Conservation (phyloP, 2,797 vertebrate genomes). For the Varecia variegata region DNA sequence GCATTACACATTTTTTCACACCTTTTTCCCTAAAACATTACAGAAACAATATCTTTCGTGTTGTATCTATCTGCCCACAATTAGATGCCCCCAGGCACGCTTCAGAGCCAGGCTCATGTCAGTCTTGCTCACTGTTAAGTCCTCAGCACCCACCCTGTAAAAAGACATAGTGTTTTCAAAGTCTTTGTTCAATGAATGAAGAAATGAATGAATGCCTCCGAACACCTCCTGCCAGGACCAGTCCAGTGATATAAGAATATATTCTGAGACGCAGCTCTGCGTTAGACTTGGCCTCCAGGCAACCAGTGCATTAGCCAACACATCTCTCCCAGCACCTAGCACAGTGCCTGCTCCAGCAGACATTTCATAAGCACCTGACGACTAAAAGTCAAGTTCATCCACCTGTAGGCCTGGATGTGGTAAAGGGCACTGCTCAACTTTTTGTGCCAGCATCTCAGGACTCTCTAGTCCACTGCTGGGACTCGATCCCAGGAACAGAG, state of each 20-base stretch:
- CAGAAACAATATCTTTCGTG: neutral
- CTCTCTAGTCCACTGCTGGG: neutral
- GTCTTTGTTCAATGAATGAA: neutral
- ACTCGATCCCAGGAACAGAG: neutral
- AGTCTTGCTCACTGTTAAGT: neutral
- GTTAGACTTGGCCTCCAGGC: neutral
- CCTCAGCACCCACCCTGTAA: neutral
- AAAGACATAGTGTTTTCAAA: neutral
- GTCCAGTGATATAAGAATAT: neutral
- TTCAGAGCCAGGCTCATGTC: neutral
- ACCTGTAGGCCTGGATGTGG: neutral
- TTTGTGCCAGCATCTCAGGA: neutral
- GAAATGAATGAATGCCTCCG: neutral
- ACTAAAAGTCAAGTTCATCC: neutral
- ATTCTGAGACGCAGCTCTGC: neutral
- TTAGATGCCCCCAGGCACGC: neutral
- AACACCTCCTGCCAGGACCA: neutral
- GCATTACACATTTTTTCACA: neutral
- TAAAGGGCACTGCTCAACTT: neutral
- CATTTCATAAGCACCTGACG: neutral
- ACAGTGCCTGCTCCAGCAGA: neutral
- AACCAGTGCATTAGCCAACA: neutral
- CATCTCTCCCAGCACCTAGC: accelerated
- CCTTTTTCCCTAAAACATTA: neutral
- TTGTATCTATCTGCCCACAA: neutral